Evolutionary conservation across 2,113 vertebrate genomes (phyloP), one percentile per base, ranked within the genome.

Genomic region (Chloropsis cyanopogon): DNA sequence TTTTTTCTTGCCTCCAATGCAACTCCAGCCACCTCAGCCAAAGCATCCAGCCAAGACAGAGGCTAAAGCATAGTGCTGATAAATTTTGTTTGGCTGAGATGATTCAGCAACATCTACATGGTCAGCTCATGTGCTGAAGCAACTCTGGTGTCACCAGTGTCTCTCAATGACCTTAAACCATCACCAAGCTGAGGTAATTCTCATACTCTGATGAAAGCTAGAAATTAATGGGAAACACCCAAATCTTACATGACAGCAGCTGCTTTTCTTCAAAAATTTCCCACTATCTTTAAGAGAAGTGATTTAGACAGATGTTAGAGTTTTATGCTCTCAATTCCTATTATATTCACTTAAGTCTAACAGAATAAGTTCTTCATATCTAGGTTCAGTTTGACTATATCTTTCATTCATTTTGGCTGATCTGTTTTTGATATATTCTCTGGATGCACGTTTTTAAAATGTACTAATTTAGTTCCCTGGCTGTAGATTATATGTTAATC

Each of bases 331-430:
- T 85, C 66, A 39, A 53, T 42, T 82, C 29, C 37, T 22, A 22
- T 28, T 65, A 50, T 6, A 76, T 44, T 80, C 35, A n/a, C 15
- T 81, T 26, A 60, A 56, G 33, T 85, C 37, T 71, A 84, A 75
- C 2, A 18, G 9, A 71, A 0, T 41, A 68, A 57, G 18, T 33
- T 76, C 13, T 9, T 61, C 0, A 0, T 57, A 7, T 37, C n/a
- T 52, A 69, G 17, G 41, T 49, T 60, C 57, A 76, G 35, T 57
- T 76, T 75, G 61, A 70, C 10, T 16, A 20, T 1, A 0, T 31
- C 82, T 89, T 86, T 49, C 9, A 79, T 26, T 77, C 12, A 61
- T 85, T 84, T 79, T 82, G 29, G 11, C 10, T 78, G 20, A 80
- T 53, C 14, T 73, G 2, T 41, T 69, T 87, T 68, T 85, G 2